Evolutionary conservation across 2,888 invertebrate genomes (phyloP), one percentile per base, ranked within the genome.

Genomic region (Crepidodera aurea): DNA sequence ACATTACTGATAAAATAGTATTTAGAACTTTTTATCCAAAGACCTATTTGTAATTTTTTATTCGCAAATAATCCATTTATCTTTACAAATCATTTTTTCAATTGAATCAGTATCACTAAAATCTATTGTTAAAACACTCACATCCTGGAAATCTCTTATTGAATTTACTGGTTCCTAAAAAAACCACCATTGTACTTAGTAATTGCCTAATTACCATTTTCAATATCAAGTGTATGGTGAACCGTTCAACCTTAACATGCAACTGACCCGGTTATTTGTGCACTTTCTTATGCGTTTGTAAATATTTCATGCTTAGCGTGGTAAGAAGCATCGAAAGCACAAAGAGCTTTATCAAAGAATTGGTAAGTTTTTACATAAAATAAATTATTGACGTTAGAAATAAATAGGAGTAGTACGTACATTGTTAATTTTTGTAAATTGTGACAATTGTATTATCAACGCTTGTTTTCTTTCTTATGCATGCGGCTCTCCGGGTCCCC

Each of bases 261-360:
- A 16, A 8, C 22, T 13, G 32, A 44, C 19, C 27, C 18, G 27
- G 16, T 54, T 40, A 12, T 19, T 1, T 19, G 7, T 5, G 13
- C 51, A 53, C 51, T 67, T 64, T 64, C 37, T 46, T 68, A 73
- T 63, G 69, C 67, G 71, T 71, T 66, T 75, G 71, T 76, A 71
- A 70, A 74, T 76, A 82, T 85, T 85, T 83, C 85, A 85, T 85
- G 86, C 85, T 83, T 86, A 86, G 86, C 87, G 85, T 83, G 86
- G 86, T 85, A 88, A 85, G 85, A 88, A 87, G 83, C 85, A 85
- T 79, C 85, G 88, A 83, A 89, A 88, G 82, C 85, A 88, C 83
- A 87, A 87, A 84, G 88, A 88, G 82, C 85, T 88, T 79, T 89
- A 90, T 85, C 89, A 89, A 82, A 87, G 90, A 83, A 88, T 90